Base-by-base conservation (phyloP, 2,113 vertebrate species). In the Ceyx melanurus region DNA sequence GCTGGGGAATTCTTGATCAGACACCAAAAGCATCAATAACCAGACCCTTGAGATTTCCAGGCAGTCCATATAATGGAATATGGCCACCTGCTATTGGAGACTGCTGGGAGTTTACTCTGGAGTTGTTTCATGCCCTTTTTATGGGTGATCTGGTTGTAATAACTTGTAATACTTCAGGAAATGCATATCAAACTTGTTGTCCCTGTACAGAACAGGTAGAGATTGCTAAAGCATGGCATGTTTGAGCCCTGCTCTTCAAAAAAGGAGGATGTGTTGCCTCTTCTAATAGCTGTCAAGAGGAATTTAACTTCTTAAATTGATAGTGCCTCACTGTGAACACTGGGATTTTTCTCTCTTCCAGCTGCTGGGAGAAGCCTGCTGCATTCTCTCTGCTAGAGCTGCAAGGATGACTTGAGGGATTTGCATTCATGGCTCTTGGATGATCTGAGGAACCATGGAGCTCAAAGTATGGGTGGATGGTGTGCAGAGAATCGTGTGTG, bases 401-500 rank as follows among this genome's bases (percentile, higher is more conserved):
- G 90, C 88, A 92, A 97, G 88, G 74, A 97, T 98, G 97, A 97
- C 97, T 88, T 98, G 97, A 98, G 64, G 37, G 82, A 75, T 86
- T 76, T 48, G 66, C 87, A 88, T 92, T 94, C 96, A 87, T 97
- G 97, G 95, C 93, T 88, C 75, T 92, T 86, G 91, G 85, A 80
- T 97, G 92, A 98, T 89, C 91, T 74, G 73, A 70, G 82, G 82
- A 93, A 98, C 96, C 97, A 99, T 99, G 99, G 99, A 99, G 97
- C 99, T 99, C 78, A 99, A 99, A 96, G 99, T 99, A 91, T 99
- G 99, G 99, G 99, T 99, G 87, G 99, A 99, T 88, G 99, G 99
- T 96, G 98, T 99, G 82, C 99, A 99, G 97, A 98, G 99, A 83
- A 99, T 99, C 10, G 99, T 99, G 60, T 99, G 99, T 40, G 99